Evolutionary conservation across 1,140 invertebrate genomes (phyloP), one percentile per base, ranked within the genome.

Genomic region (Anadara kagoshimensis): DNA sequence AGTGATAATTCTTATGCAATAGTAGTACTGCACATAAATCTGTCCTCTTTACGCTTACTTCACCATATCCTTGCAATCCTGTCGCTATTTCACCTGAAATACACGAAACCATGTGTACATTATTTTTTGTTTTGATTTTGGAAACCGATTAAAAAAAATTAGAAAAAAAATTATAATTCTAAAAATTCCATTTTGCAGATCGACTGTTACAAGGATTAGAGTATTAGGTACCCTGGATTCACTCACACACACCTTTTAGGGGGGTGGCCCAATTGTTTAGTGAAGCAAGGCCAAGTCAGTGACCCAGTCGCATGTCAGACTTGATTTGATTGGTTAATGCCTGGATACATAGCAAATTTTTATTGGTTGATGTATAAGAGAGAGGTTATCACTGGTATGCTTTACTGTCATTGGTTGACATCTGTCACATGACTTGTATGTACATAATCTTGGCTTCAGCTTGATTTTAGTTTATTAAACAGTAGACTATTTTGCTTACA

Each of bases 221-320:
- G 24, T 10, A 11, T 29, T 29, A 20, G 20, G 16, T 58, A 1
- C 29, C 20, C 29, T 64, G 1, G 20, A 29, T 18, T 22, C 20
- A 24, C 14, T 10, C 22, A 10, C 45, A 22, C 56, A 29, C 45
- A 22, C 62, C 11, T 14, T 43, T n/a, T n/a, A n/a, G n/a, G 44
- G 62, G 62, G 62, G 26, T 12, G 24, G 45, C 18, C 20, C 20
- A 64, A 63, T 41, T 44, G 49, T 29, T 67, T 36, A 7, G 18
- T 43, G 24, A 24, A 36, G 14, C 53, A 57, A 74, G 65, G 66
- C 72, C 72, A 74, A 74, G 72, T 74, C 72, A 63, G 72, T 74
- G 72, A 73, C 71, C 71, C 71, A 73, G 57, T 22, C 26, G 59
- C 65, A 69, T 74, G 58, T 62, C 43, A 64, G 22, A 57, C 44